Conservation (phyloP, 2,113 vertebrate genomes). For the Ardeotis arabs region DNA sequence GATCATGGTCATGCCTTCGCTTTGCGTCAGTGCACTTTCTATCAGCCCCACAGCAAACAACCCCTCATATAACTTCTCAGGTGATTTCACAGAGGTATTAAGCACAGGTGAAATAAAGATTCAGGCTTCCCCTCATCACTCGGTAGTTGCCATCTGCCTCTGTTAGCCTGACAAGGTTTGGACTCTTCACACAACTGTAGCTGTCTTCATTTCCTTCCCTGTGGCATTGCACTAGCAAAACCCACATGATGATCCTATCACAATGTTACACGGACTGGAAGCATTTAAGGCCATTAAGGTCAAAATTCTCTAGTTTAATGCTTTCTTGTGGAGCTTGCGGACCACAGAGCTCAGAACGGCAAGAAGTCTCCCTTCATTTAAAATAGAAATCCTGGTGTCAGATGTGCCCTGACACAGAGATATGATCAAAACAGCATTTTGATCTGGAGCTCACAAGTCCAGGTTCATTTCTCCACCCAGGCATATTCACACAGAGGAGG, state of each 20-base stretch:
- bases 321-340: background rate
- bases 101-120: background rate
- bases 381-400: conserved; percentile 25
- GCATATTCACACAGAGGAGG: background rate
- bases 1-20: background rate
- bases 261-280: background rate
- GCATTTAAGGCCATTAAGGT: background rate
- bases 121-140: background rate
- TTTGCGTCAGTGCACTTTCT: background rate
- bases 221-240: background rate
- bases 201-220: background rate
- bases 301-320: background rate
- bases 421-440: conserved; percentile 15
- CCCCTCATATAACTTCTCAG: background rate
- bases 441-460: background rate
- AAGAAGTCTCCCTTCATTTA: too few species aligned
- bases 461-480: background rate
- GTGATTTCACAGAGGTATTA: background rate
- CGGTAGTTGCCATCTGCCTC: background rate
- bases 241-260: background rate
- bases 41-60: background rate
- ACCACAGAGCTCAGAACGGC: background rate
- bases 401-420: conserved; percentile 2
- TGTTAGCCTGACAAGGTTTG: background rate
- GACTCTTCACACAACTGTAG: background rate